Evolutionary conservation across 2,113 vertebrate genomes (phyloP), one percentile per base, ranked within the genome.

Genomic region (Eurypyga helias): DNA sequence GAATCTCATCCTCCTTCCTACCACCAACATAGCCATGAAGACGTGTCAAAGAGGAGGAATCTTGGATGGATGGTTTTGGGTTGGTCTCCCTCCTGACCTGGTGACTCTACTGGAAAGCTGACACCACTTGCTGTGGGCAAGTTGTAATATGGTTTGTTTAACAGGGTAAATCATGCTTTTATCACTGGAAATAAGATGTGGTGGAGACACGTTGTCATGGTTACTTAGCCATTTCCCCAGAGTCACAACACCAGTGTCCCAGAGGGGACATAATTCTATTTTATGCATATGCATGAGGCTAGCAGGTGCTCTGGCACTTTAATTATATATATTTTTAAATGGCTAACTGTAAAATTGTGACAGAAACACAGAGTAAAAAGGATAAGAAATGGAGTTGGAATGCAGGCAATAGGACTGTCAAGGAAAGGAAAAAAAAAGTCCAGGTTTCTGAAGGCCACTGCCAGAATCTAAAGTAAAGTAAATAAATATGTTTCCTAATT

Each of bases 211-310:
- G 98, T 98, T 98, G 98, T 98, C 98, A 98, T 98, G 98, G 98
- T 98, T 98, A 98, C 98, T 98, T 96, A 97, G 92, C 93, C 95
- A 95, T 97, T 94, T 98, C 98, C 98, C 98, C 87, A 95, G 98
- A 98, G 98, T 98, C 94, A 93, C 97, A 98, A 97, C 97, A 98
- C 97, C 97, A 97, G 93, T 95, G 97, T 98, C 98, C 98, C 98
- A 3, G 87, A 98, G 98, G 98, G 93, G 98, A 96, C 97, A 95
- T 98, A 96, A 98, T 97, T 98, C 94, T 82, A 92, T 89, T 93
- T 98, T 97, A 97, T 98, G 97, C 97, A 98, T 98, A 98, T 98
- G 93, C 93, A 98, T 98, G 90, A 87, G 82, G 95, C 93, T 95
- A 57, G 96, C 97, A 98, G 98, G 98, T 98, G 98, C 96, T 97